Conservation (phyloP, 2,888 invertebrate species). For the Drosophila trichaetosa region DNA sequence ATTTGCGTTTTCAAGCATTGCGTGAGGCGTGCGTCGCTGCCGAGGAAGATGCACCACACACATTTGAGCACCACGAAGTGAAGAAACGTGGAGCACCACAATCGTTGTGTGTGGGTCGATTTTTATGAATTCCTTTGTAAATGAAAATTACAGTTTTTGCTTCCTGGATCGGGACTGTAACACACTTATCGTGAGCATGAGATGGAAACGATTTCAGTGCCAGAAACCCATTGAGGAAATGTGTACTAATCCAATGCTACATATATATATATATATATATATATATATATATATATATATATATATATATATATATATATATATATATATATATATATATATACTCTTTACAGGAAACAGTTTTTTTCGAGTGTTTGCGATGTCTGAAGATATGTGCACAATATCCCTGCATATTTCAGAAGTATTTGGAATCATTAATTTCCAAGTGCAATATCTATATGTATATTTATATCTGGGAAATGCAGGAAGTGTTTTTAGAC, state of each 20-base stretch:
- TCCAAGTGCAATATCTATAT: neutral
- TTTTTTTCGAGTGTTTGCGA: neutral
- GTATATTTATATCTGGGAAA: neutral
- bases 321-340: neutral
- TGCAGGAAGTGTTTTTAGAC: constrained; percentile 3
- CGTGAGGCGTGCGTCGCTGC: constrained; percentile 32
- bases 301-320: neutral
- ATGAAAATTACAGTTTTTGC: constrained; percentile 11
- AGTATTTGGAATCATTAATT: neutral
- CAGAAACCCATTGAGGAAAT: constrained; percentile 27
- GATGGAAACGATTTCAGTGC: constrained; percentile 28
- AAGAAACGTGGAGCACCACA: neutral
- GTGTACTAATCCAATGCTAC: neutral
- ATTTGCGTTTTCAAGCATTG: constrained; percentile 30
- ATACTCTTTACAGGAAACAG: neutral
- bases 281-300: neutral
- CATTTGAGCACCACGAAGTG: neutral
- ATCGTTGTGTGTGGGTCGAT: constrained; percentile 13
- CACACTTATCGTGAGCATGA: constrained; percentile 16
- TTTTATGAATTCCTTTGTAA: constrained; percentile 11
- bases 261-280: neutral
- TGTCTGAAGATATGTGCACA: neutral
- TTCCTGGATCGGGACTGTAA: constrained; percentile 35
- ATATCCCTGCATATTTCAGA: neutral
- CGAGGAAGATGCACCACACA: neutral